Evolutionary conservation across 2,113 vertebrate species (phyloP).

Genomic region (Solenodon paradoxus): DNA sequence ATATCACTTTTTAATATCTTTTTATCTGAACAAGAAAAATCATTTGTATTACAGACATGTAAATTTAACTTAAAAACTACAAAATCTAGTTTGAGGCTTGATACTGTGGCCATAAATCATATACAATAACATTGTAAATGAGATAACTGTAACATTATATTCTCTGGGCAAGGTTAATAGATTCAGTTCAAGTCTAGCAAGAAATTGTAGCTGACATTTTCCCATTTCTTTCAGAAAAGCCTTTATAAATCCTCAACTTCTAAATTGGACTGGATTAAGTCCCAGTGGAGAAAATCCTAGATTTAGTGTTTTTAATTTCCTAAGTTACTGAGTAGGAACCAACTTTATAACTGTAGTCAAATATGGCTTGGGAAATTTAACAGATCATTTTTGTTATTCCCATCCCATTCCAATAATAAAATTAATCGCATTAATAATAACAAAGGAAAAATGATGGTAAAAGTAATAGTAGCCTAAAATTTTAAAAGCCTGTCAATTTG

Average conservation of each 20-base stretch:
- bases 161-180: constrained; percentile 80
- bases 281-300: constrained; percentile 78
- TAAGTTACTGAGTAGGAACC: constrained; percentile 79
- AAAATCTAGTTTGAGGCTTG: constrained; percentile 74
- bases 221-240: constrained; percentile 79
- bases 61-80: constrained; percentile 75
- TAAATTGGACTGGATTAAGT: constrained; percentile 79
- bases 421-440: constrained; percentile 45
- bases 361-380: constrained; percentile 53
- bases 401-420: constrained; percentile 44
- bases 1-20: constrained; percentile 73
- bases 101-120: constrained; percentile 72
- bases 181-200: constrained; percentile 79
- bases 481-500: constrained; percentile 15
- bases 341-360: constrained; percentile 69
- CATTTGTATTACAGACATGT: constrained; percentile 61
- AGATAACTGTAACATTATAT: constrained; percentile 80
- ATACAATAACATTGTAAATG: constrained; percentile 76
- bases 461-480: constrained; percentile 5
- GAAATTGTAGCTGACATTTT: constrained; percentile 79
- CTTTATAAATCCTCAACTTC: constrained; percentile 79
- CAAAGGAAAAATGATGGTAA: constrained; percentile 28
- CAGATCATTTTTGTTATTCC: constrained; percentile 67
- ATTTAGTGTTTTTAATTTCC: constrained; percentile 83
- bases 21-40: constrained; percentile 71